Evolutionary conservation across 2,797 vertebrate species (phyloP).

Genomic region (Periparus ater): DNA sequence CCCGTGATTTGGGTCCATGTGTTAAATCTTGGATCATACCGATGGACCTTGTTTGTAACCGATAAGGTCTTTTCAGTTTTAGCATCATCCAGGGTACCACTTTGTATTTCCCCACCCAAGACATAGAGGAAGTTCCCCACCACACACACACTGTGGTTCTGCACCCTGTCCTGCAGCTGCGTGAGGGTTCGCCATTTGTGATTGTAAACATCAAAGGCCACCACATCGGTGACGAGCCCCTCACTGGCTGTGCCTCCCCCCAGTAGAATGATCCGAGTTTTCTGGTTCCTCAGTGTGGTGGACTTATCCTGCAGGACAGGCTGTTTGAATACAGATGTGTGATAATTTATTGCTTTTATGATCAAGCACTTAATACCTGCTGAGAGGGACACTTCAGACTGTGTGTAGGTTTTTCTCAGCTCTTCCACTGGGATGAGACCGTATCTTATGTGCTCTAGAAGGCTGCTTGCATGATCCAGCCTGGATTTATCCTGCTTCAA

Average conservation of each 20-base stretch:
- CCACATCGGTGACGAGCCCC: constrained; percentile 74
- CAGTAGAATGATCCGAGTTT: constrained; percentile 81
- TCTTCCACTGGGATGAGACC: constrained; percentile 79
- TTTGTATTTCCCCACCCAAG: constrained; percentile 86
- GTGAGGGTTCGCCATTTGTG: constrained; percentile 80
- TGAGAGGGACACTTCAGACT: constrained; percentile 79
- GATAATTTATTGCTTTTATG: constrained; percentile 89
- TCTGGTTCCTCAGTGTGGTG: constrained; percentile 81
- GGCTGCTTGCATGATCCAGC: constrained; percentile 75
- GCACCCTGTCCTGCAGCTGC: constrained; percentile 74
- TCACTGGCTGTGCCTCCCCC: constrained; percentile 81
- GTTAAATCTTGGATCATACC: constrained; percentile 91
- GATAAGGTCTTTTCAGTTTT: constrained; percentile 12
- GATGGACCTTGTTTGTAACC: constrained; percentile 83
- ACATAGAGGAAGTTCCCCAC: constrained; percentile 92
- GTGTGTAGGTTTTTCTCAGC: constrained; percentile 75
- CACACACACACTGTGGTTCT: constrained; percentile 84
- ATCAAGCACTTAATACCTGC: constrained; percentile 85
- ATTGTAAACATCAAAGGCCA: constrained; percentile 83
- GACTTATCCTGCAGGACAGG: constrained; percentile 85
- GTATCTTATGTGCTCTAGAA: constrained; percentile 87
- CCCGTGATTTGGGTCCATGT: constrained; percentile 80
- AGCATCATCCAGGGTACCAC: constrained; percentile 7
- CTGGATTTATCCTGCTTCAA: constrained; percentile 82
- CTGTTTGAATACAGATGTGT: constrained; percentile 80